Base-by-base conservation (phyloP, 1,140 invertebrate species). In the Nebria ingens region DNA sequence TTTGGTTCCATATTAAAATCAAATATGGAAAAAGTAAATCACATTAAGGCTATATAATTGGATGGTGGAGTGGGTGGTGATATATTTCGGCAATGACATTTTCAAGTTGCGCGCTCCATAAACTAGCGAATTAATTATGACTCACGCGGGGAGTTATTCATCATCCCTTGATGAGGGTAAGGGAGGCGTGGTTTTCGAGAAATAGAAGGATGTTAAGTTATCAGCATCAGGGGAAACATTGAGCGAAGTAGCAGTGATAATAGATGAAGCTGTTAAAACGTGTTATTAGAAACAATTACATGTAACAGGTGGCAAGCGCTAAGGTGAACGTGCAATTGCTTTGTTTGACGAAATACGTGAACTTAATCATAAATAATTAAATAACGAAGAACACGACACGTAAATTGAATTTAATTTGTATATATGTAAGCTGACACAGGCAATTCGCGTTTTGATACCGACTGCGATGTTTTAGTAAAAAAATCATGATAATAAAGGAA, bases 211-310 rank as follows among this genome's bases (percentile, higher is more conserved):
- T n/a, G 25, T 6, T 9, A 45, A 45, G 6, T 45, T 45, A 45
- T 12, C 40, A 45, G 40, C 15, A 45, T 17, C 40, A 12, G 17
- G 40, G 40, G 40, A 45, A 17, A 45, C 40, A 45, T 45, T 45
- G 40, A 3, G 3, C 17, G 17, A 45, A 45, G 40, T 45, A 17
- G 3, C 40, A 17, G 6, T 45, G 40, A 45, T 45, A 45, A 45
- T 45, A 45, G 40, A 45, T 45, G 40, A 45, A 45, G 40, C 40
- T 17, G 40, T 45, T 45, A 45, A 45, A 45, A 45, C 40, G n/a
- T 6, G 9, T 45, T 45, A 45, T 45, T 45, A 45, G 40, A 45
- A 45, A 45, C 17, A 45, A 45, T 45, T 45, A 9, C 15, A 45
- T 17, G 40, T 45, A 45, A 45, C 40, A 45, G 40, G 40, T 45